Evolutionary conservation across 2,888 invertebrate genomes (phyloP), one percentile per base, ranked within the genome.

Genomic region (Athalia cordata): DNA sequence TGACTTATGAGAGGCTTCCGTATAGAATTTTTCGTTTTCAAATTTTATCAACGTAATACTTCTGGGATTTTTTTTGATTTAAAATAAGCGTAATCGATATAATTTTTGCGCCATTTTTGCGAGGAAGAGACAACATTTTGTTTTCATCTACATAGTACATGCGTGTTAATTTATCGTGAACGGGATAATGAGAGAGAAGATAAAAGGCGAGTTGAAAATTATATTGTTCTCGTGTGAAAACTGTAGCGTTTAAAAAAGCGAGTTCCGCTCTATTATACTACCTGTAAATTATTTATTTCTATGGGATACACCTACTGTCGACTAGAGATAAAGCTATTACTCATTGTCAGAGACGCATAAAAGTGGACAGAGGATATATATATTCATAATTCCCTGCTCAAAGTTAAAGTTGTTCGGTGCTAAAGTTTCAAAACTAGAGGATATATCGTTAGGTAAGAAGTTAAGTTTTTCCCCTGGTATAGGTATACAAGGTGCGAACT

Each of bases 241-340:
- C 13, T 3, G 65, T 65, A 65, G 47, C 47, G 29, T 29, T 29
- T 29, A 29, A 29, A 29, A 29, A 29, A 29, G 29, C 29, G 29
- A 29, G 67, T 6, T 15, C 9, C 7, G 50, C 47, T 50, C 15
- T 50, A 15, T 29, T 29, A 29, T 29, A 29, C 29, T 0, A 0
- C 50, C 67, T 67, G 67, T 50, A 67, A 67, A 67, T 50, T 50
- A 50, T 67, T 47, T 50, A 50, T 67, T 50, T 67, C 67, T 67
- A 50, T 67, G 50, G 67, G 8, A 47, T 15, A 50, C 45, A 67
- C 50, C 50, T 13, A 50, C 49, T 67, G 67, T 15, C 49, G n/a
- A 67, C 49, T 67, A 50, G 67, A 67, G 67, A 67, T 67, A 67
- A 67, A 67, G 67, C 67, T 29, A 67, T 67, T 67, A 67, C 67